Evolutionary conservation across 2,113 vertebrate genomes (phyloP), one percentile per base, ranked within the genome.

Genomic region (Gracilinanus agilis): DNA sequence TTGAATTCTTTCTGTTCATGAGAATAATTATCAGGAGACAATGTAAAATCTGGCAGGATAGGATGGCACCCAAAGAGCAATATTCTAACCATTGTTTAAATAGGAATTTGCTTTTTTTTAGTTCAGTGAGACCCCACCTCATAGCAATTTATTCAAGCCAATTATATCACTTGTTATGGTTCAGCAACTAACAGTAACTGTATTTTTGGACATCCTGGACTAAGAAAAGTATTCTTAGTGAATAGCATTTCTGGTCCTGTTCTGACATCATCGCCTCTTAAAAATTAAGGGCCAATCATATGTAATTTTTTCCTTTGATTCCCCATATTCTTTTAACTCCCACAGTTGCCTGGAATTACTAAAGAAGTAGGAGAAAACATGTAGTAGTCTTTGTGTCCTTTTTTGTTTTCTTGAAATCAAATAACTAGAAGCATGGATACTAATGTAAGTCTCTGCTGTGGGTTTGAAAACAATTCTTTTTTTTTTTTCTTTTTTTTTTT

Each of bases 281-380:
- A 91, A 55, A 89, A 54, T 96, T 91, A 89, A 91, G 40, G 54
- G 61, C 4, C 24, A 56, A 93, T 55, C 67, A 54, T 93, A 61
- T 1, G 58, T 9, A 94, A 16, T 90, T 40, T 23, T 75, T 75
- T 40, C 19, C 16, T 34, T 34, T 90, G 54, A 88, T 55, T 93
- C 44, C 23, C 91, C 34, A 49, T 93, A 19, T 24, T 95, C 1
- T 88, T 83, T 0, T 88, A 90, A 58, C 24, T 54, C 27, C 89
- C 44, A 54, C 27, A 53, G 34, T n/a, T 67, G 90, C 34, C n/a
- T 88, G 55, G 40, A 91, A 53, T 89, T 56, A 91, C 4, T 95
- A 44, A 91, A 55, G 29, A 92, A 25, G 21, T 54, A 92, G 89
- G 89, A 96, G 93, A 54, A 95, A 95, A 91, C 40, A 29, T 53